Base-by-base conservation (phyloP, 2,113 vertebrate genomes). In the Gulo gulo region DNA sequence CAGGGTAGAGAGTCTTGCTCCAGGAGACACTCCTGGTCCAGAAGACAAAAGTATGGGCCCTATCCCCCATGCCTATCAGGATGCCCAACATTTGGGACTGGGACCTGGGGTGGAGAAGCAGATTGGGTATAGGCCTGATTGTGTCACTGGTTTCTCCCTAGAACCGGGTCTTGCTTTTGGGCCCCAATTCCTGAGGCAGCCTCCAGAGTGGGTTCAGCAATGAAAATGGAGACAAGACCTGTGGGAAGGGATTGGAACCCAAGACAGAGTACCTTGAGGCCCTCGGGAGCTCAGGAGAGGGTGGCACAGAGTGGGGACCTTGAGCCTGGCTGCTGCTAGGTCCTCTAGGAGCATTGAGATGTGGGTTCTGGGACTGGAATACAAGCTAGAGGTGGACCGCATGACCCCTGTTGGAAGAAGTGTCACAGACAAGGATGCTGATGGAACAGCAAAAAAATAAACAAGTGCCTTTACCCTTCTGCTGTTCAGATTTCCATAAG, bases 191-290 rank as follows among this genome's bases (percentile, higher is more conserved):
- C 13, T n/a, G 36, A 84, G 21, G 23, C 52, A 86, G 29, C 21
- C 36, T 50, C 12, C 8, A 80, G 45, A 71, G 47, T 31, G 3
- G 52, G 18, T 23, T 6, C 36, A 79, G 50, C 47, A 63, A 29
- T n/a, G 34, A 26, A 36, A 74, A 21, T 1, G 0, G 14, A 67
- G 18, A 42, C 34, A 31, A 39, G 57, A 57, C 24, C 21, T 29
- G 47, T n/a, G 71, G 34, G 42, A 94, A 14, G 10, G 14, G 7
- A 61, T 34, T 82, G 2, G 9, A 31, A 63, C 11, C 29, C 11
- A 39, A 20, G 24, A 7, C 24, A 67, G 63, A 5, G 50, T 15
- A 13, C 1, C 2, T 3, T 10, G 0, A 8, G 7, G 42, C 12
- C 34, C 55, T 52, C 21, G 31, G 42, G 39, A 59, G 12, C 31